Conservation (phyloP, 2,113 vertebrate species). For the Pelecanus crispus region DNA sequence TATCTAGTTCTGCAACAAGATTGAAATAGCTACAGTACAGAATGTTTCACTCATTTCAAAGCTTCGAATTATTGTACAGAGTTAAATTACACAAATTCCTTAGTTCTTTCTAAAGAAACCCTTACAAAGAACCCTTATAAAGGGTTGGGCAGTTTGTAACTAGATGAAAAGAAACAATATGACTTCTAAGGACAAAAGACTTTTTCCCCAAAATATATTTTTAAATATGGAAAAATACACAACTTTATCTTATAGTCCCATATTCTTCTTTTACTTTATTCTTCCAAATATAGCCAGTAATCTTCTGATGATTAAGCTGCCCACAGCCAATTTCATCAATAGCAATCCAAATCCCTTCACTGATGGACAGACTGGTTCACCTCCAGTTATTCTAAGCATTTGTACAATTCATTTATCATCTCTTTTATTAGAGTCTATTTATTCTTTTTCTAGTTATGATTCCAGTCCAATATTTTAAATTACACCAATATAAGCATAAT, state of each 20-base stretch:
- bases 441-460: not conserved
- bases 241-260: not conserved
- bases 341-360: not conserved
- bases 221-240: not conserved
- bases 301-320: not conserved
- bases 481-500: not conserved
- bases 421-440: not conserved
- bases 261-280: not conserved
- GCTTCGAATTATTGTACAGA: not conserved
- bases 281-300: not conserved
- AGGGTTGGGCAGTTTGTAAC: not conserved
- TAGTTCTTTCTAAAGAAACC: not conserved
- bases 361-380: not conserved
- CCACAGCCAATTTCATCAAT: not conserved
- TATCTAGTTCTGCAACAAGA: not conserved
- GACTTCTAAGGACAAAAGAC: not conserved
- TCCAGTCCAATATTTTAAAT: not conserved
- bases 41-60: constrained; percentile 28
- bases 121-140: no score
- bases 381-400: not conserved
- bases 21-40: constrained; percentile 29
- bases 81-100: not conserved
- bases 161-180: not conserved
- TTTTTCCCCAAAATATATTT: not conserved
- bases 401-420: not conserved